Evolutionary conservation across 2,113 vertebrate genomes (phyloP).

Genomic region (Campylomormyrus numenius): DNA sequence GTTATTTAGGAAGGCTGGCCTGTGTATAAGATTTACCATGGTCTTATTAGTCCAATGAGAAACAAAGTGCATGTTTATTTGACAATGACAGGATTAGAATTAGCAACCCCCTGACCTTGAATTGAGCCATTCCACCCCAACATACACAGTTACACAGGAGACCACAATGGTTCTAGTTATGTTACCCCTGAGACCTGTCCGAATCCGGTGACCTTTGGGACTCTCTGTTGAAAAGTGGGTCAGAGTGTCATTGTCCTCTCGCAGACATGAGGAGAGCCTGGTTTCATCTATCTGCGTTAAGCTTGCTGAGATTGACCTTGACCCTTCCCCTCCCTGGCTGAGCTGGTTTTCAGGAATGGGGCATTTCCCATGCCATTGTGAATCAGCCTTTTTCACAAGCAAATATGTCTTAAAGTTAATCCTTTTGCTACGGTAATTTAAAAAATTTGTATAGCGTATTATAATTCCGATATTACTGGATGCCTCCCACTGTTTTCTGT

Average conservation of each 20-base stretch:
- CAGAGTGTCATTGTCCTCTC: slow-evolving; percentile 37
- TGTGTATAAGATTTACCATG: not conserved
- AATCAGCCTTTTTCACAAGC: not conserved
- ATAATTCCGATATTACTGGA: not conserved
- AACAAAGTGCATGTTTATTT: not conserved
- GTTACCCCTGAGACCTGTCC: slow-evolving; percentile 28
- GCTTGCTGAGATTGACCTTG: slow-evolving; percentile 55
- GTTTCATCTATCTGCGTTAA: slow-evolving; percentile 49
- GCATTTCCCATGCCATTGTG: not conserved
- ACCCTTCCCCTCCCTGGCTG: slow-evolving; percentile 42
- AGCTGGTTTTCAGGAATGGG: not conserved
- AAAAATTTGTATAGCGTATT: not conserved
- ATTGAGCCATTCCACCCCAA: slow-evolving; percentile 36
- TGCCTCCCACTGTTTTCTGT: not conserved
- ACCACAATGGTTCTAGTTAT: not conserved
- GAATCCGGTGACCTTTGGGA: slow-evolving; percentile 44
- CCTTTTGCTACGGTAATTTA: not conserved
- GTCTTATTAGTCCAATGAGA: not conserved
- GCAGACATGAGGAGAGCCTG: slow-evolving; percentile 34
- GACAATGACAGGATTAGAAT: not conserved
- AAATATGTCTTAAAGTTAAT: not conserved
- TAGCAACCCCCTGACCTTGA: not conserved
- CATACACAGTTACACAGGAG: not conserved
- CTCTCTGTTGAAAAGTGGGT: slow-evolving; percentile 29
- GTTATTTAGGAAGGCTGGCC: not conserved